These are phyloP conservation scores for Choristoneura fumiferana DNA, from an alignment of 1,140 invertebrate species.

Conservation along the genomic window DNA sequence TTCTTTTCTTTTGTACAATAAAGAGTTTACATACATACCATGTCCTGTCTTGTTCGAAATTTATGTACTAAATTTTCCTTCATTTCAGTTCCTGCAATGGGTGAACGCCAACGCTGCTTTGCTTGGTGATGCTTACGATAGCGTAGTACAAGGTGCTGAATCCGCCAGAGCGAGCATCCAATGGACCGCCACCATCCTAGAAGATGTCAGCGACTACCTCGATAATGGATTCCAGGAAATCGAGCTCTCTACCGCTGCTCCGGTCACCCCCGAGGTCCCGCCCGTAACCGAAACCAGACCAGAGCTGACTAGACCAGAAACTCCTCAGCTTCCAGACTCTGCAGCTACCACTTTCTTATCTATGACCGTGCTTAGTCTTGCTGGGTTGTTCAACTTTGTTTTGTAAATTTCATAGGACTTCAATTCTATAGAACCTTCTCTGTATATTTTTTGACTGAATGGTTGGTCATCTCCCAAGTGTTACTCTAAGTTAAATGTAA, in stretches of 20 bases:
- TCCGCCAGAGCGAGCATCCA: conserved; percentile 31
- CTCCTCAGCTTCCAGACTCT: conserved; percentile 39
- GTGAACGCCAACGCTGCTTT: conserved; percentile 28
- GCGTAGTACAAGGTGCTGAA: conserved; percentile 31
- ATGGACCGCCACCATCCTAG: conserved; percentile 31
- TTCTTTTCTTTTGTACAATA: too few relatives aligned
- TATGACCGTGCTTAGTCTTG: conserved; percentile 27
- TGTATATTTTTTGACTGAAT: neutral
- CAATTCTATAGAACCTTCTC: neutral
- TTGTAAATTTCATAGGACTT: conserved; percentile 24
- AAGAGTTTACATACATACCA: too few relatives aligned
- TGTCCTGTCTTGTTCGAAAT: too few relatives aligned
- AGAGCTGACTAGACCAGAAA: conserved; percentile 24
- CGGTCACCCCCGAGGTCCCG: conserved; percentile 25
- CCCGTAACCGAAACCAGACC: conserved; percentile 26
- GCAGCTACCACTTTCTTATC: conserved; percentile 41
- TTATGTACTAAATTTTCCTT: conserved; percentile 19
- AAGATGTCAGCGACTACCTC: conserved; percentile 47
- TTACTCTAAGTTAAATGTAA: neutral
- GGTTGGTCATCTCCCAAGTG: neutral
- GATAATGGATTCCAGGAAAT: conserved; percentile 29
- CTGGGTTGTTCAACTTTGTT: conserved; percentile 34
- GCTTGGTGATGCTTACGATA: conserved; percentile 32
- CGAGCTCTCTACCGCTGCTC: conserved; percentile 20
- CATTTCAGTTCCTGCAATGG: conserved; percentile 54